Evolutionary conservation across 2,113 vertebrate species (phyloP), one percentile per base, ranked within the genome.

Genomic region (Butorides virescens): DNA sequence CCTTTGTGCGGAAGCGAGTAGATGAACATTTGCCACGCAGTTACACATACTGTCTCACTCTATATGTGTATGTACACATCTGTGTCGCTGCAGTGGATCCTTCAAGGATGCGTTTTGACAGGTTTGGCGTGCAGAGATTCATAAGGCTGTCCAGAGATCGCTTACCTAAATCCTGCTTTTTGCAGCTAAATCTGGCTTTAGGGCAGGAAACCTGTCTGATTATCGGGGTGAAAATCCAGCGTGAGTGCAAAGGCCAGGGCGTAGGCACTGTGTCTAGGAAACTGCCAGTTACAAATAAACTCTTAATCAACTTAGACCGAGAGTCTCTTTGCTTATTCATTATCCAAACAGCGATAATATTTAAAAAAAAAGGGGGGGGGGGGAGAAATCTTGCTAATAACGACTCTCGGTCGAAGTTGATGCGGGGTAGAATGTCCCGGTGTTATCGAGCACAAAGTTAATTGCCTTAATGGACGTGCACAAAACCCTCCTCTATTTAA

Each of bases 21-120:
- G 68, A 26, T 59, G 46, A 13, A 5, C 17, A 7, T 21, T 25
- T 27, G 8, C 17, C 5, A 1, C 5, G 15, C 30, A 10, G 1
- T 18, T 23, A 15, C 26, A n/a, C 13, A 0, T 8, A 1, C 49
- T 4, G 7, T 10, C 9, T 27, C 16, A 14, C 3, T 30, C 1
- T 16, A 1, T 25, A 4, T 6, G 7, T 22, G 26, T 22, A 2
- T 4, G 9, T 26, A 8, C 25, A 8, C 27, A 3, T 2, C 3
- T 8, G 2, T 15, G 15, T 42, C 46, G 32, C 26, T 61, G 44
- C 22, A 6, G 0, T 4, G 8, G 36, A 37, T 70, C 55, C 36
- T 46, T 37, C 6, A 25, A 36, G 55, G 30, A 23, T 8, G 18
- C 6, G 1, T 52, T 34, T 17, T 18, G 72, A 15, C 42, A 22